Evolutionary conservation across 2,797 vertebrate genomes (phyloP).

Genomic region (Ceyx erithaca): DNA sequence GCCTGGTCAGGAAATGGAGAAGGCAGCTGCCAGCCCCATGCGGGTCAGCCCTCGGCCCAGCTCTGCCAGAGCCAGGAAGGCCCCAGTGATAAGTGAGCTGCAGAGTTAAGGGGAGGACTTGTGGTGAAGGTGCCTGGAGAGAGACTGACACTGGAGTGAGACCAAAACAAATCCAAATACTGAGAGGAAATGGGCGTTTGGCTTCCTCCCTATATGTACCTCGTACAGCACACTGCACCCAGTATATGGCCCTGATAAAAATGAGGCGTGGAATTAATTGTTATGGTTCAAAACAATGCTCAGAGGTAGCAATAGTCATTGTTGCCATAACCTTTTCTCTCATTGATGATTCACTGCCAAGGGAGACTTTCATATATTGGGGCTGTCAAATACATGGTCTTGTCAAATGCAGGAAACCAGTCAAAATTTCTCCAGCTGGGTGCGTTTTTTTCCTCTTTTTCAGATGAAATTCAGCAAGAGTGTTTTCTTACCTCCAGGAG

Average conservation of each 20-base stretch:
- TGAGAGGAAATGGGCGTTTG: conserved; percentile 67
- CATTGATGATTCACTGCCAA: not conserved
- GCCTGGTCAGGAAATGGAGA: conserved; percentile 87
- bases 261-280: not conserved
- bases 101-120: conserved; percentile 5
- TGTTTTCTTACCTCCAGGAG: not conserved
- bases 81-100: not conserved
- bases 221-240: not conserved
- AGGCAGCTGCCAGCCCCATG: conserved; percentile 75
- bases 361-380: not conserved
- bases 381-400: not conserved
- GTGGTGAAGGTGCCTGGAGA: conserved; percentile 36
- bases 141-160: not conserved
- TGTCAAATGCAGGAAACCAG: not conserved
- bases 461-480: not conserved
- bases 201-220: conserved; percentile 59
- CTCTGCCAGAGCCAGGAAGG: not conserved
- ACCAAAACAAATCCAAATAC: conserved; percentile 59
- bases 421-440: not conserved
- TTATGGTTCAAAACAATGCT: not conserved
- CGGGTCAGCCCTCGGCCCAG: conserved; percentile 17
- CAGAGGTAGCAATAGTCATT: not conserved
- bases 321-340: not conserved
- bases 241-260: not conserved
- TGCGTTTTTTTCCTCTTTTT: not conserved